phyloP scores from a whole-genome alignment of 1,140 invertebrate species.

The Dendroctonus ponderosae region DNA sequence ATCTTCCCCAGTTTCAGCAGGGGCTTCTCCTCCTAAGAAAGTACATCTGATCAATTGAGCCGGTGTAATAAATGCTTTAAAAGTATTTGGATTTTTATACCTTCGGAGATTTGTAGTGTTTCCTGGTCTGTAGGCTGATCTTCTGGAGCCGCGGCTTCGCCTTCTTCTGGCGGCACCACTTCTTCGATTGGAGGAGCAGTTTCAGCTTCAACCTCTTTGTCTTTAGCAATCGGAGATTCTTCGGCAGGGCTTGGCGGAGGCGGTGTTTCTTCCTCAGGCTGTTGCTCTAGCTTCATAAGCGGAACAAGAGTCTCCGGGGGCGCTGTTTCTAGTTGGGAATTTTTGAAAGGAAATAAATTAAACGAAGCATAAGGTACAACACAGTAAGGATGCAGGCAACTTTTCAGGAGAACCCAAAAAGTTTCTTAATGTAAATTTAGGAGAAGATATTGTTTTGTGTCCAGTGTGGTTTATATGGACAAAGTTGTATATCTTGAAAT shows the following conservation, averaged over 20 bases:
- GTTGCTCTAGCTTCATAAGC: constrained; percentile 9
- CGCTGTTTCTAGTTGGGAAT: constrained; percentile 10
- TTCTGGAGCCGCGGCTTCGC: neutral
- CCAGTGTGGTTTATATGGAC: too few relatives aligned
- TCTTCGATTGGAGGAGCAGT: neutral
- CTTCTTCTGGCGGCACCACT: constrained; percentile 12
- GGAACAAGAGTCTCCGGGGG: neutral
- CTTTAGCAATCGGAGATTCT: constrained; percentile 19
- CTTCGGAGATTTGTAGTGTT: neutral
- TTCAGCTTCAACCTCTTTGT: constrained; percentile 6
- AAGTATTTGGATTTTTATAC: too few relatives aligned
- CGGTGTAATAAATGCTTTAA: too few relatives aligned
- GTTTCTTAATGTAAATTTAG: too few relatives aligned
- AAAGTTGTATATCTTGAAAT: too few relatives aligned
- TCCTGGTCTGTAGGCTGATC: constrained; percentile 1
- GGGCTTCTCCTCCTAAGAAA: neutral
- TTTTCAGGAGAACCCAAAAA: too few relatives aligned
- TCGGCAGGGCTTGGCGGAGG: constrained; percentile 31
- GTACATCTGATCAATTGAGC: too few relatives aligned
- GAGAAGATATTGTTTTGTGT: too few relatives aligned
- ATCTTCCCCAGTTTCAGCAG: neutral
- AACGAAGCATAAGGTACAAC: too few relatives aligned
- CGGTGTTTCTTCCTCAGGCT: constrained; percentile 22
- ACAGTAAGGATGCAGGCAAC: too few relatives aligned
- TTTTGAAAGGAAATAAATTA: neutral